Percentiles rank a stretch among this genome's conserved stretches.
Conservation (phyloP, 2,888 invertebrate species). For the Cinara cedri region DNA sequence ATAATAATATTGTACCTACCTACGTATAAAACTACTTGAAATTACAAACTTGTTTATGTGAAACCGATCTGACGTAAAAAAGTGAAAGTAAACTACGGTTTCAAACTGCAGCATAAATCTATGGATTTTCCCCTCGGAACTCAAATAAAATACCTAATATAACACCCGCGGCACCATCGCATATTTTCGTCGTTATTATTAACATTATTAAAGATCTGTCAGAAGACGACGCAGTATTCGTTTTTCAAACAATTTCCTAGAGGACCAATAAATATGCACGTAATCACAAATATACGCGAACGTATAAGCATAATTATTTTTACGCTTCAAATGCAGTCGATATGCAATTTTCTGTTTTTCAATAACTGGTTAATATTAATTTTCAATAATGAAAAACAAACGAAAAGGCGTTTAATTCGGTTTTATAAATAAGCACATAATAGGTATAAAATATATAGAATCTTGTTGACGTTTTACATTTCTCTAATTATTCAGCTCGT, state of each 20-base stretch:
- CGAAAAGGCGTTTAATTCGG: no score
- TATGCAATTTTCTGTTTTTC: no score
- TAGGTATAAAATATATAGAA: no score
- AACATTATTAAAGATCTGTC: not conserved
- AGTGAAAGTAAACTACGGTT: slow-evolving; percentile 27
- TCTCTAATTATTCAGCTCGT: no score
- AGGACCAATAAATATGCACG: not conserved
- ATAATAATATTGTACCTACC: not conserved
- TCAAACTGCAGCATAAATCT: not conserved
- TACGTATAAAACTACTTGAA: slow-evolving; percentile 26
- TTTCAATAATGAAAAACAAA: no score
- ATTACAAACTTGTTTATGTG: slow-evolving; percentile 25
- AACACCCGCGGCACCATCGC: not conserved
- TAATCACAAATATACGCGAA: not conserved
- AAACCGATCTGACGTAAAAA: slow-evolving; percentile 40
- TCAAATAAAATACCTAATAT: slow-evolving; percentile 1
- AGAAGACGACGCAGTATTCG: not conserved
- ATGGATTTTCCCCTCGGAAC: slow-evolving; percentile 28
- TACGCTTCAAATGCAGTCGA: no score
- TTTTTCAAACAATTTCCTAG: not conserved
- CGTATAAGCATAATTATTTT: not conserved
- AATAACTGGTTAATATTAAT: no score
- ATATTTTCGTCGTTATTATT: not conserved
- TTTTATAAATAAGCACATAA: no score
- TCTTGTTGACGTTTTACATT: no score